Evolutionary conservation across 2,797 vertebrate species (phyloP).

Genomic region (Aulostomus chinensis): DNA sequence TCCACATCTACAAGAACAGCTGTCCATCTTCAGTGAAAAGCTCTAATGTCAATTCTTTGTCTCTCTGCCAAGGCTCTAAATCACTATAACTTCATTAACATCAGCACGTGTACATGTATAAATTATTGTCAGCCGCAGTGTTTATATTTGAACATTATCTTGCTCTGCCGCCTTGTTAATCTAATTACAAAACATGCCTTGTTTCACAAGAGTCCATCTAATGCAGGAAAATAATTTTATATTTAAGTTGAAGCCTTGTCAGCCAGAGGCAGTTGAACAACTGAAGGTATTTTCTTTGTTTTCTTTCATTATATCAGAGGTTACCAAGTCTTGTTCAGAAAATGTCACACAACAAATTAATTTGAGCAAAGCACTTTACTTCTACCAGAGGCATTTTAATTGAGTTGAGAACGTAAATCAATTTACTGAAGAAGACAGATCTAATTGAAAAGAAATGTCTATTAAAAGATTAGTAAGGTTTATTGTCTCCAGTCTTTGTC

Average conservation of each 20-base stretch:
- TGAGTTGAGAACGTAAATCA: slow-evolving; percentile 82
- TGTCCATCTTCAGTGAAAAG: too few species aligned
- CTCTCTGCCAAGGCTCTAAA: not conserved
- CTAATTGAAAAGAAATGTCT: slow-evolving; percentile 84
- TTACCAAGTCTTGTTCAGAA: slow-evolving; percentile 78
- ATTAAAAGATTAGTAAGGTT: slow-evolving; percentile 82
- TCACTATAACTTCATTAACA: slow-evolving; percentile 8
- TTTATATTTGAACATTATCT: slow-evolving; percentile 49
- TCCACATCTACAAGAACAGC: too few species aligned
- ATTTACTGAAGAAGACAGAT: slow-evolving; percentile 79
- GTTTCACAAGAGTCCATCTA: slow-evolving; percentile 51
- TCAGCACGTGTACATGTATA: slow-evolving; percentile 2
- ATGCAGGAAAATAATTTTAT: slow-evolving; percentile 61
- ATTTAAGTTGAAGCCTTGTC: slow-evolving; percentile 57
- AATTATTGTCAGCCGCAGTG: slow-evolving; percentile 16
- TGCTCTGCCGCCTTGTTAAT: slow-evolving; percentile 53
- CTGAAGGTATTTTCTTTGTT: slow-evolving; percentile 72
- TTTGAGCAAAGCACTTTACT: slow-evolving; percentile 73
- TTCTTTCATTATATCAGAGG: slow-evolving; percentile 75
- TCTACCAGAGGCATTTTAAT: slow-evolving; percentile 78
- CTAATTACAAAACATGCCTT: slow-evolving; percentile 53
- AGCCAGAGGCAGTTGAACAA: slow-evolving; percentile 62
- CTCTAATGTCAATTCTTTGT: not conserved
- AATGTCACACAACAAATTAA: slow-evolving; percentile 80
- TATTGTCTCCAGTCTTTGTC: slow-evolving; percentile 78